Percentiles rank a stretch among this genome's conserved stretches.
These are phyloP conservation scores for Nipponia nippon DNA, from an alignment of 2,113 vertebrate genomes.

Conservation along the genomic window DNA sequence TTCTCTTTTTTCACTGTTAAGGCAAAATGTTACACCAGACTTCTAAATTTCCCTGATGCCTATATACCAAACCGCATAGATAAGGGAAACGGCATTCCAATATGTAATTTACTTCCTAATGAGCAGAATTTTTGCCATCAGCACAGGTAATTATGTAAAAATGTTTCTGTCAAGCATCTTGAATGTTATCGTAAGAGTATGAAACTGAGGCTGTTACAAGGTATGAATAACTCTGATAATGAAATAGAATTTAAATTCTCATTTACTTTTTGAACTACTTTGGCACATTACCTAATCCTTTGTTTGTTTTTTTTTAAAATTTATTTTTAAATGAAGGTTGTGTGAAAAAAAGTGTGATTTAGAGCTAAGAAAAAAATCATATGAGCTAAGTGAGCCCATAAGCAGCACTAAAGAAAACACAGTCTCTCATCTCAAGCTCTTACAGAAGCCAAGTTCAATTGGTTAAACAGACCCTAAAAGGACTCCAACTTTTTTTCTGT, in stretches of 20 bases:
- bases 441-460: not conserved
- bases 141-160: not conserved
- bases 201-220: not conserved
- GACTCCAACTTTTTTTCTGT: not conserved
- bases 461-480: not conserved
- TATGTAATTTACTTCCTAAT: not conserved
- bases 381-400: not conserved
- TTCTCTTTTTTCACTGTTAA: not conserved
- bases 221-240: not conserved
- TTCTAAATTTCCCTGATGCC: not conserved
- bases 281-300: not conserved
- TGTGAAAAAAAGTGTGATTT: not conserved
- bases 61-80: not conserved
- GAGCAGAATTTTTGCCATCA: not conserved
- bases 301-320: rapidly evolving
- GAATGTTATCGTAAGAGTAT: not conserved
- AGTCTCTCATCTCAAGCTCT: not conserved
- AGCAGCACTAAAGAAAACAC: not conserved
- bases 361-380: not conserved
- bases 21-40: not conserved
- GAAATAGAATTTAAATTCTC: not conserved
- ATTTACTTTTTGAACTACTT: not conserved
- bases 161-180: not conserved
- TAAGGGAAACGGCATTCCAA: not conserved
- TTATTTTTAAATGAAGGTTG: not conserved